phyloP scores from a whole-genome alignment of 2,113 vertebrate genomes.

The Oncorhynchus masou region DNA sequence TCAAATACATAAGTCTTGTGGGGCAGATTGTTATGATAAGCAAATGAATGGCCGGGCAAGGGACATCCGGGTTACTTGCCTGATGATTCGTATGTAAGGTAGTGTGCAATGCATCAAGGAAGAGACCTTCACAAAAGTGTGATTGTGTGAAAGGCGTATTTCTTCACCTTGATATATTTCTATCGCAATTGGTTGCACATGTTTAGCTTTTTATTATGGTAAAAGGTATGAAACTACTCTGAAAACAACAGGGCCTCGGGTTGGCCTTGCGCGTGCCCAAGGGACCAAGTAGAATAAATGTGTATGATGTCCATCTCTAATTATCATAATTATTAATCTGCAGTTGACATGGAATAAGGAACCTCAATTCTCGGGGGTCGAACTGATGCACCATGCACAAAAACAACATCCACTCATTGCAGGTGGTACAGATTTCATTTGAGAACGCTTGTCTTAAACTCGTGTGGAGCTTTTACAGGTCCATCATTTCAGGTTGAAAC shows the following conservation, averaged over 20 bases:
- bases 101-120: not conserved
- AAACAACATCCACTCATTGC: no score
- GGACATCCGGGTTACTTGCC: conserved; percentile 33
- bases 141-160: not conserved
- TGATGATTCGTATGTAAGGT: not conserved
- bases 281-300: not conserved
- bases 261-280: not conserved
- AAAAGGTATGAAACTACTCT: not conserved
- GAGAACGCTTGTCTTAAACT: no score
- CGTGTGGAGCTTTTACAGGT: no score
- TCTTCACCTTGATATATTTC: no score
- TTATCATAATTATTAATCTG: not conserved
- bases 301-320: not conserved
- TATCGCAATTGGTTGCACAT: not conserved
- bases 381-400: no score
- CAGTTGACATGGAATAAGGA: no score
- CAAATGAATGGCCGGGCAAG: conserved; percentile 35
- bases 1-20: conserved; percentile 17
- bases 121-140: not conserved
- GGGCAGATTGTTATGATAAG: conserved; percentile 37
- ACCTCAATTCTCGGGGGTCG: not conserved
- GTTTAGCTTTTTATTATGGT: not conserved
- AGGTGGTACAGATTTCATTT: no score
- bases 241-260: not conserved
- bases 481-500: no score